phyloP scores from a whole-genome alignment of 1,140 invertebrate genomes.

The Cataglyphis hispanica region DNA sequence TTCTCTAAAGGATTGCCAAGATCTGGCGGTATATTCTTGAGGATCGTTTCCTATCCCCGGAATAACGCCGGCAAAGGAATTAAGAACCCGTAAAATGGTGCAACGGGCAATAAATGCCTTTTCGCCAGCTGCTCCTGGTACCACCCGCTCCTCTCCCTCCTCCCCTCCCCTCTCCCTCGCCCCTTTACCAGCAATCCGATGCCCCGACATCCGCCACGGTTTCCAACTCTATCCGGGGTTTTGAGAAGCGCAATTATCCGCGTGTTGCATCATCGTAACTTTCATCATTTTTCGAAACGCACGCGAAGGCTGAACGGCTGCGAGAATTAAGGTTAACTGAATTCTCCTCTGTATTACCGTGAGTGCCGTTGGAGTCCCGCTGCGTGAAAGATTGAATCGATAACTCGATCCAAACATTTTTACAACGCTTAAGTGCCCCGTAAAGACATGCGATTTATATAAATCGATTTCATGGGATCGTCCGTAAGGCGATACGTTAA shows the following conservation, averaged over 20 bases:
- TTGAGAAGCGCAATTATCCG: conserved; percentile 62
- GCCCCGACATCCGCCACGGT: conserved; percentile 24
- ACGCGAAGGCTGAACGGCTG: conserved; percentile 48
- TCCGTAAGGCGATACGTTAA: conserved; percentile 1
- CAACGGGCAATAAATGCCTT: conserved; percentile 84
- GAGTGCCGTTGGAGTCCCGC: conserved; percentile 19
- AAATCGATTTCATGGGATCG: conserved; percentile 47
- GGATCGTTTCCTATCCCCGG: conserved; percentile 64
- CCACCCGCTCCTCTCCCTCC: conserved; percentile 56
- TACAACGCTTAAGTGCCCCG: conserved; percentile 11
- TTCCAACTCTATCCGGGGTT: conserved; percentile 65
- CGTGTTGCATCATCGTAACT: conserved; percentile 71
- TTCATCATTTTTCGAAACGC: conserved; percentile 69
- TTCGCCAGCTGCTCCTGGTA: conserved; percentile 79
- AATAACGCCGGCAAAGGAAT: conserved; percentile 78
- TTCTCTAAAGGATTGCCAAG: conserved; percentile 76
- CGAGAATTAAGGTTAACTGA: conserved; percentile 59
- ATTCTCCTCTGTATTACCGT: conserved; percentile 47
- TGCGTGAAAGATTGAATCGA: conserved; percentile 56
- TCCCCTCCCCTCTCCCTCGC: conserved; percentile 25
- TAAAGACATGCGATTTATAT: conserved; percentile 34
- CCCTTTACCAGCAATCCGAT: background rate
- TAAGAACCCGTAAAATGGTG: conserved; percentile 84
- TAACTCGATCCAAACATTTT: conserved; percentile 55
- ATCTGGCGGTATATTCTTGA: conserved; percentile 73